Evolutionary conservation across 2,797 vertebrate species (phyloP).

Genomic region (Lerista edwardsae): DNA sequence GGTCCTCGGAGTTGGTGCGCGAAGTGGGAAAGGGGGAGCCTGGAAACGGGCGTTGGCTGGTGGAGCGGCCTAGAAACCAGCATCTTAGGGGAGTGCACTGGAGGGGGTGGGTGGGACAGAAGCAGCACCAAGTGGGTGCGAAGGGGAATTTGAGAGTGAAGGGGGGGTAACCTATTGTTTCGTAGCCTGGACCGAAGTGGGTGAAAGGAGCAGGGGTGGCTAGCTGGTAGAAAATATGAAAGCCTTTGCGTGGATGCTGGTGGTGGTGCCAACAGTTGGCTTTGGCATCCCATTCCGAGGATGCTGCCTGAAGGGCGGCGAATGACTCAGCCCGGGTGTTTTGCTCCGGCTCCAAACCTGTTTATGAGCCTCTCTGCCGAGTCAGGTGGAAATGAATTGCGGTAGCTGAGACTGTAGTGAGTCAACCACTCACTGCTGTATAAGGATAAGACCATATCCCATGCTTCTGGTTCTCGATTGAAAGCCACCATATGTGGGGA

Average conservation of each 20-base stretch:
- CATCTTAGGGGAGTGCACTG: too few relatives aligned
- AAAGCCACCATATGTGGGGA: too few relatives aligned
- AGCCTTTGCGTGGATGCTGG: too few relatives aligned
- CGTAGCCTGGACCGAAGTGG: background rate
- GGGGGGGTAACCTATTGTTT: too few relatives aligned
- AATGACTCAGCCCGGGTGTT: background rate
- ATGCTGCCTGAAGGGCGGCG: background rate
- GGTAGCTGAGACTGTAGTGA: background rate
- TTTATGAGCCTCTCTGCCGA: background rate
- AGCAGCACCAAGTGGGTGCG: background rate
- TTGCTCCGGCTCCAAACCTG: background rate
- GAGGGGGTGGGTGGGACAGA: too few relatives aligned
- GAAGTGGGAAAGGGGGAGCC: background rate
- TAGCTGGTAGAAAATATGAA: too few relatives aligned
- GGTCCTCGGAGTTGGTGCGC: too few relatives aligned
- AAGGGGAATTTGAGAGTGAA: too few relatives aligned
- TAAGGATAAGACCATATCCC: too few relatives aligned
- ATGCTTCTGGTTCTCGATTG: background rate
- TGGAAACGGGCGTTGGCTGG: background rate
- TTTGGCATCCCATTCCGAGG: background rate
- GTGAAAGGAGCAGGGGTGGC: too few relatives aligned
- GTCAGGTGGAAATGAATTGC: background rate
- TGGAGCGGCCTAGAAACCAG: too few relatives aligned
- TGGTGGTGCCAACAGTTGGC: too few relatives aligned
- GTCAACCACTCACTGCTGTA: background rate